Evolutionary conservation across 2,113 vertebrate genomes (phyloP).

Genomic region (Prolemur simus): DNA sequence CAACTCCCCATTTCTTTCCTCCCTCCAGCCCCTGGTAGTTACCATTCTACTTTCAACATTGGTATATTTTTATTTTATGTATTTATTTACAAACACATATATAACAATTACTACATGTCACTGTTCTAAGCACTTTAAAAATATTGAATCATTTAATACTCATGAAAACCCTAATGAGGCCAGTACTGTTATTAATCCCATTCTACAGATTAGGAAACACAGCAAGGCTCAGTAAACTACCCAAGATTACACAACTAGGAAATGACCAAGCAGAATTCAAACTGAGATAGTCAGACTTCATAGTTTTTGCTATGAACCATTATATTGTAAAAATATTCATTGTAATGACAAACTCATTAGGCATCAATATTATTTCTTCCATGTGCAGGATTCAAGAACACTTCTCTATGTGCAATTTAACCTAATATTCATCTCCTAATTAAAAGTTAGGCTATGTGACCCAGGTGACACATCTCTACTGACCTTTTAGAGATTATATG

Average conservation of each 20-base stretch:
- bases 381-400: slow-evolving; percentile 1
- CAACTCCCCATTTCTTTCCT: neutral
- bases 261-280: slow-evolving; percentile 37
- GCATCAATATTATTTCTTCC: slow-evolving; percentile 8
- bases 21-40: neutral
- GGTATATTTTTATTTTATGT: neutral
- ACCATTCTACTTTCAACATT: slow-evolving; percentile 12
- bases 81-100: slow-evolving; percentile 11
- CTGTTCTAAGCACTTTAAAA: slow-evolving; percentile 16
- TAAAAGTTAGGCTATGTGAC: slow-evolving; percentile 16
- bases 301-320: neutral
- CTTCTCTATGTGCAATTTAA: neutral
- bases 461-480: neutral
- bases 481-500: neutral
- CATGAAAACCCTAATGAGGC: neutral
- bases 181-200: neutral
- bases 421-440: slow-evolving; percentile 8
- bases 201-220: slow-evolving; percentile 46
- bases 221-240: neutral
- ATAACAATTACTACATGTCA: neutral
- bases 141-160: slow-evolving; percentile 38
- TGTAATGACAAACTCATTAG: slow-evolving; percentile 5
- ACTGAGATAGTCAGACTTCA: neutral
- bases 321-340: neutral
- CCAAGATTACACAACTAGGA: neutral